Base-by-base conservation (phyloP, 2,888 invertebrate species). In the Agonum fuliginosum region DNA sequence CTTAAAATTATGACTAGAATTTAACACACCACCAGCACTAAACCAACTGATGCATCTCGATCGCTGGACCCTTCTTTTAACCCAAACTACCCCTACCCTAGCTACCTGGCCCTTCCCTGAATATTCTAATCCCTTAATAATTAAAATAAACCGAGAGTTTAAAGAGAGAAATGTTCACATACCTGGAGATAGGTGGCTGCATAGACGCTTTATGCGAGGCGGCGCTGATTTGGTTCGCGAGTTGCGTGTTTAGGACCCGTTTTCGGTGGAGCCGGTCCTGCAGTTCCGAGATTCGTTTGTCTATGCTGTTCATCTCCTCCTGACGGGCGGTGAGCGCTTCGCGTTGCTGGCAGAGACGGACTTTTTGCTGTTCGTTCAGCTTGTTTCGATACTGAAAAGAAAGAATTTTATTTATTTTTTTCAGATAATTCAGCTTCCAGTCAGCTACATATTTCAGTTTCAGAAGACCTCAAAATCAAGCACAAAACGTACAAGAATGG, bases 301-400 rank as follows among this genome's bases (percentile, higher is more conserved):
- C 98, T 84, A 98, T 96, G 82, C 94, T 93, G 76, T 94, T 91
- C 90, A 97, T 93, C 88, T 98, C 97, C 81, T 96, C 96, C 85
- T 97, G 96, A 65, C 96, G 90, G 82, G 95, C 95, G 74, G 94
- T 94, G 82, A 98, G 88, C 48, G 96, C 94, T 83, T 97, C 95
- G 79, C 96, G 90, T 87, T 98, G 97, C 82, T 95, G 94, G 80
- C 94, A 94, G 82, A 98, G 90, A 83, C 97, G 92, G 81, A 93
- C 95, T 89, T 94, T 97, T 88, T 97, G 97, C 86, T 98, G 96
- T 87, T 97, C 95, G 87, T 97, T 97, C 87, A 98, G 89, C 87
- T 97, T 97, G 89, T 97, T 98, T 79, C 97, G 96, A 86, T 97
- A 97, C 97, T 98, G 89, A 10, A 90, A 74, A 58, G n/a, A n/a